phyloP scores from a whole-genome alignment of 2,113 vertebrate species.

The Rhegmatorhina hoffmannsi region DNA sequence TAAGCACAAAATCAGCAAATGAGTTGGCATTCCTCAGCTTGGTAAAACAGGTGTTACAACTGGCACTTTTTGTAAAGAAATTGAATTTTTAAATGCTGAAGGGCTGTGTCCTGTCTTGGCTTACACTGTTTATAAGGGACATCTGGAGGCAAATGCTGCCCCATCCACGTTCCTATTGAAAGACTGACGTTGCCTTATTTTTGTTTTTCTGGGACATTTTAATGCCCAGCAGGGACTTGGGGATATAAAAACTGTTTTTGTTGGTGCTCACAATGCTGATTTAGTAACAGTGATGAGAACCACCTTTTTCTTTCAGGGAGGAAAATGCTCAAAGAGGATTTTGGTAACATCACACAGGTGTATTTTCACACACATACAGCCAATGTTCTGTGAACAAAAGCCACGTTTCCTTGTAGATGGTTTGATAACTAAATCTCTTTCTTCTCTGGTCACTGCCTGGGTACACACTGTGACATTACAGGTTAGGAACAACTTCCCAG shows the following conservation, averaged over 20 bases:
- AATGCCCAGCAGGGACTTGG: background rate
- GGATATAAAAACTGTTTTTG: background rate
- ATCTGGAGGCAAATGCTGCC: background rate
- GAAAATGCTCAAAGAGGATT: conserved; percentile 78
- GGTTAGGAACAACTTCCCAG: background rate
- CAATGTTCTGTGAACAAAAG: background rate
- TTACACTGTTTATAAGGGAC: background rate
- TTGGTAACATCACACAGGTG: background rate
- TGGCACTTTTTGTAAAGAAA: background rate
- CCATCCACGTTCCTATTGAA: background rate
- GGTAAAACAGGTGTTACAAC: background rate
- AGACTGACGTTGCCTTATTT: background rate
- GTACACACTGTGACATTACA: background rate
- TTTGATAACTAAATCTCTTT: background rate
- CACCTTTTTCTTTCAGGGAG: conserved; percentile 73
- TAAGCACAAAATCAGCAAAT: background rate
- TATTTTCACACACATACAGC: background rate
- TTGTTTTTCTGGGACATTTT: background rate
- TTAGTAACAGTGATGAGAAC: background rate
- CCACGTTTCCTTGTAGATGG: background rate
- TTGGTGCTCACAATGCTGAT: background rate
- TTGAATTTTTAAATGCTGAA: rapidly evolving
- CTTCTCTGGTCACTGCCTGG: background rate
- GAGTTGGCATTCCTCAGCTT: background rate
- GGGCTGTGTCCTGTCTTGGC: background rate